Base-by-base conservation (phyloP, 2,113 vertebrate genomes). In the Mionectes macconnelli region DNA sequence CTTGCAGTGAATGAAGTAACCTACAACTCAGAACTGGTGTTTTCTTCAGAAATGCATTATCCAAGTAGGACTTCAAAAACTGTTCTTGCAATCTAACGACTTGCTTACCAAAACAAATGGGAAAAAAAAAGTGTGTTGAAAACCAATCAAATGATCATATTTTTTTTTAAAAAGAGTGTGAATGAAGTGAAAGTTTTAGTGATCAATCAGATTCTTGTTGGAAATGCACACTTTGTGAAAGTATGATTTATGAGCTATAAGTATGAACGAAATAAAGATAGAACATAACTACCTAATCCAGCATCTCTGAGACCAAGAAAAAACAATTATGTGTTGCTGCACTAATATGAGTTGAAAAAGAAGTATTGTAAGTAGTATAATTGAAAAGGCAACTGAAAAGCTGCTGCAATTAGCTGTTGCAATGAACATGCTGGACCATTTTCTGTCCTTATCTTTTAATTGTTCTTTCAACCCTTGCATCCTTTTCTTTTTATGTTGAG, bases 391-490 rank as follows among this genome's bases (percentile, higher is more conserved):
- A 75, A n/a, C 74, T 0, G 4, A 64, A 93, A 78, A 89, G 4
- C 45, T 66, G 24, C 37, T 76, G 74, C 87, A 85, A 45, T 76
- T 93, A 91, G 42, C 33, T 56, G 56, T 57, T 89, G 52, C 74
- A 91, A 57, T 85, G 67, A 76, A 82, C 40, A 19, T 62, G 23
- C 56, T 27, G 62, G 56, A 59, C 55, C 49, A 52, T 89, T 63
- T 95, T 77, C 80, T 72, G 47, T 75, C 52, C 73, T 97, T 91
- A 84, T 82, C 82, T 95, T 96, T 90, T 87, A 89, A 75, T 89
- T 94, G 31, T 92, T 73, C 84, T 82, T 93, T 95, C 87, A 89
- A 64, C n/a, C 67, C 69, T 78, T 73, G 28, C 35, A 81, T 68
- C 33, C 86, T 90, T 88, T 81, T 62, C 52, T 77, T 77, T 94